phyloP scores from a whole-genome alignment of 2,113 vertebrate species.

The Dicentrarchus labrax region DNA sequence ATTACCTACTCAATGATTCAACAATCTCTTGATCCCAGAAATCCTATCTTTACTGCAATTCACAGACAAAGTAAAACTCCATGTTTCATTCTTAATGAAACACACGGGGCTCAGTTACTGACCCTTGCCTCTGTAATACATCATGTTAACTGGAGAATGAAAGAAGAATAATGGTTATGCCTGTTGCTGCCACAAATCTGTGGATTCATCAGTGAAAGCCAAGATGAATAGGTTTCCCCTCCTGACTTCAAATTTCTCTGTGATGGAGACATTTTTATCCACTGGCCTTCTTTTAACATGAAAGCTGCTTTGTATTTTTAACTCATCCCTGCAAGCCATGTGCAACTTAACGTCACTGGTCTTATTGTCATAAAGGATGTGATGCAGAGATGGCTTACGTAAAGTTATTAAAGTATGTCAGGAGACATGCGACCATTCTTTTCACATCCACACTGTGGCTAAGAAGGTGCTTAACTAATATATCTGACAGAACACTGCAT shows the following conservation, averaged over 20 bases:
- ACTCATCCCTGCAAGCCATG: conserved; percentile 7
- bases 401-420: conserved; percentile 26
- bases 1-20: conserved; percentile 1
- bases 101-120: conserved; percentile 54
- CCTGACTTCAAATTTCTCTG: conserved; percentile 61
- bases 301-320: conserved; percentile 43
- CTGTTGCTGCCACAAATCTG: conserved; percentile 71
- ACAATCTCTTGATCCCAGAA: conserved; percentile 3
- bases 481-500: not conserved
- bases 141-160: conserved; percentile 74
- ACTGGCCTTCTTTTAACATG: conserved; percentile 33
- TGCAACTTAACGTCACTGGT: not conserved
- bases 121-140: conserved; percentile 62
- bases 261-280: conserved; percentile 54
- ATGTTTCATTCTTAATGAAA: conserved; percentile 65
- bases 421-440: not conserved
- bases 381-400: conserved; percentile 7
- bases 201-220: conserved; percentile 63
- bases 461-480: too few relatives aligned
- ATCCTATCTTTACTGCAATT: conserved; percentile 28
- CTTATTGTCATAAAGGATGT: conserved; percentile 4
- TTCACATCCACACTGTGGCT: conserved; percentile 4
- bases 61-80: conserved; percentile 41
- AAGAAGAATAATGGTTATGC: conserved; percentile 73
- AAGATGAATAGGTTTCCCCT: conserved; percentile 62